Evolutionary conservation across 2,797 vertebrate species (phyloP).

Genomic region (Chelon labrosus): DNA sequence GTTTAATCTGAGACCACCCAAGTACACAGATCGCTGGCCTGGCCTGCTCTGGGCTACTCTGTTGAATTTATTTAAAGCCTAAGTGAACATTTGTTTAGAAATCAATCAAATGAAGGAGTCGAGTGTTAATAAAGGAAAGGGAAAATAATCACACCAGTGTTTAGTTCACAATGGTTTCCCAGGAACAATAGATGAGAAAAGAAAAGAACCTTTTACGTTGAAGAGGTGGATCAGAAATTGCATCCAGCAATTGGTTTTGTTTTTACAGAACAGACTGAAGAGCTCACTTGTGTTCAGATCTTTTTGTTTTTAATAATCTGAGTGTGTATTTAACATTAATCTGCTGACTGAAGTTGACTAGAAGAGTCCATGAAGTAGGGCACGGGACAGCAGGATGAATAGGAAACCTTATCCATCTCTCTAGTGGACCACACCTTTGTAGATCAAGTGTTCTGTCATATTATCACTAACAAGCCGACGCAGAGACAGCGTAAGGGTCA

Average conservation of each 20-base stretch:
- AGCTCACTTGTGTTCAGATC: not conserved
- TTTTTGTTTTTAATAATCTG: not conserved
- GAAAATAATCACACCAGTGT: constrained; percentile 26
- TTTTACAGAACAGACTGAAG: not conserved
- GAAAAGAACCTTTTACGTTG: constrained; percentile 1
- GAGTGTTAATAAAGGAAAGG: not conserved
- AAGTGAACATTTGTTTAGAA: constrained; percentile 7
- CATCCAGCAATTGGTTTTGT: not conserved
- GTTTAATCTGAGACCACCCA: constrained; percentile 66
- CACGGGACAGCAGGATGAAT: constrained; percentile 70
- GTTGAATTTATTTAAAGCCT: constrained; percentile 1
- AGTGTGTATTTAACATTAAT: not conserved
- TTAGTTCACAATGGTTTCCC: constrained; percentile 24
- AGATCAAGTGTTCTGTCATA: constrained; percentile 69
- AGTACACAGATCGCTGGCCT: constrained; percentile 32
- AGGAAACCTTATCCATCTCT: constrained; percentile 73
- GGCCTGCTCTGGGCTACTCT: constrained; percentile 12
- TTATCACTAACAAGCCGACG: constrained; percentile 28
- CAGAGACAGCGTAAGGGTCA: not conserved
- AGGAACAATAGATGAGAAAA: constrained; percentile 27
- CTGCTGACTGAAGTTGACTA: constrained; percentile 4
- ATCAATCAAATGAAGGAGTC: not conserved
- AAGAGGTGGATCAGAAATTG: not conserved
- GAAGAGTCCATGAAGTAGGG: constrained; percentile 55
- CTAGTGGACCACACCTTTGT: constrained; percentile 71